Conservation (phyloP, 2,797 vertebrate species). For the Micromesistius poutassou region DNA sequence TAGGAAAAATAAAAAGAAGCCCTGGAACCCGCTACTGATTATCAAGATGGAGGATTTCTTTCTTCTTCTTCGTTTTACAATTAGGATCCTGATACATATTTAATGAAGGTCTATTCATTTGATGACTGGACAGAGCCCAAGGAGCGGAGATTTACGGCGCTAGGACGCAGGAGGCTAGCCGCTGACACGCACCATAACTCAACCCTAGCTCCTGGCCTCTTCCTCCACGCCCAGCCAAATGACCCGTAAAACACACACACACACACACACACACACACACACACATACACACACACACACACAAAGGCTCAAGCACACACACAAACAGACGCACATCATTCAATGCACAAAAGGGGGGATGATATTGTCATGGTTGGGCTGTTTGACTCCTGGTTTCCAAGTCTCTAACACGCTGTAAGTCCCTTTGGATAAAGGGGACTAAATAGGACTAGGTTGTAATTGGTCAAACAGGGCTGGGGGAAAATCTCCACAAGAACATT, state of each 20-base stretch:
- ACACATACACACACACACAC: neutral
- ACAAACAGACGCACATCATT: neutral
- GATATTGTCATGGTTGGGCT: neutral
- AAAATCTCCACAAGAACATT: too few species aligned
- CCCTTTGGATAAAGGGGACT: too few species aligned
- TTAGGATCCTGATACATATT: slow-evolving; percentile 52
- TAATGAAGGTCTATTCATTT: slow-evolving; percentile 53
- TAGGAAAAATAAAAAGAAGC: neutral
- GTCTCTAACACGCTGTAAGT: too few species aligned
- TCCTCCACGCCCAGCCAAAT: neutral
- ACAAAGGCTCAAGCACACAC: neutral
- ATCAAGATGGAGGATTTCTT: slow-evolving; percentile 18
- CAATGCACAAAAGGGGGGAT: neutral
- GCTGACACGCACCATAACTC: neutral
- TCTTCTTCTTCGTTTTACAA: slow-evolving; percentile 28
- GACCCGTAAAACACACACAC: neutral
- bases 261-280: neutral
- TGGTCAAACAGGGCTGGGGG: too few species aligned
- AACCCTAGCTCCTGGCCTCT: neutral
- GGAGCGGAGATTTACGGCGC: neutral
- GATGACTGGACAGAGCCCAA: slow-evolving; percentile 3
- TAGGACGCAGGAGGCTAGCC: neutral
- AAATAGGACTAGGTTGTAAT: too few species aligned
- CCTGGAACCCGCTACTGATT: slow-evolving; percentile 17
- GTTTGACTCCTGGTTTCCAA: neutral